These are phyloP conservation scores for Dolichopus griseipennis DNA, from an alignment of 2,888 invertebrate genomes.

Conservation along the genomic window DNA sequence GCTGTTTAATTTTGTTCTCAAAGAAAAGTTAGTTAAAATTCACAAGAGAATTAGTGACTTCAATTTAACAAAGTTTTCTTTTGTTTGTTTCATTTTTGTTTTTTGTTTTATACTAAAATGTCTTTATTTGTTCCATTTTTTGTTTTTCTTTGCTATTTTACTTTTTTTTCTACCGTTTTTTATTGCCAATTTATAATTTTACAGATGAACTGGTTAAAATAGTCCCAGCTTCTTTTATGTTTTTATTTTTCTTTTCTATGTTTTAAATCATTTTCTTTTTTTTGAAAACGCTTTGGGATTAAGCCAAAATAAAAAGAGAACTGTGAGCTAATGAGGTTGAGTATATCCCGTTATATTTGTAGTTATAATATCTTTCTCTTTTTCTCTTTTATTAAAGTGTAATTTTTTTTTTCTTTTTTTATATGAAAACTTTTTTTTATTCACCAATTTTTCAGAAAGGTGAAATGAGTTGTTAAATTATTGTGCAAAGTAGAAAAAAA, in stretches of 20 bases:
- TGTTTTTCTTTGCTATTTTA: background rate
- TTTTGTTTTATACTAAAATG: background rate
- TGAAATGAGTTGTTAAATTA: constrained; percentile 1
- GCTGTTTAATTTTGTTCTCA: background rate
- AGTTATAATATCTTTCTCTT: too few relatives aligned
- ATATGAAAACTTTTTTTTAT: background rate
- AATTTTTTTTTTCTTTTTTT: background rate
- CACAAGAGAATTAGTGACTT: background rate
- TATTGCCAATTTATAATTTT: constrained; percentile 4
- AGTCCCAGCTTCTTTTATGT: background rate
- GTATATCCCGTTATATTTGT: background rate
- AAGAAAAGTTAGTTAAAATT: background rate
- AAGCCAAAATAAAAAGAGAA: background rate
- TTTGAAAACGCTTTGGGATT: background rate
- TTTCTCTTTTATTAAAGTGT: too few relatives aligned
- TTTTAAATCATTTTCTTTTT: too few relatives aligned
- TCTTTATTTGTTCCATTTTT: background rate
- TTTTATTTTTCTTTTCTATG: background rate
- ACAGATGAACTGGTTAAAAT: background rate
- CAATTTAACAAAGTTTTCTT: too few relatives aligned
- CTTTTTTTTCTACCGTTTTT: background rate
- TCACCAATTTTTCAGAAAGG: background rate
- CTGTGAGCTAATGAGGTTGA: background rate
- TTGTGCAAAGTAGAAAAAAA: background rate
- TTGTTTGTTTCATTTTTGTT: background rate